These are phyloP conservation scores for Dendrocopos noguchii DNA, from an alignment of 2,113 vertebrate genomes.

Conservation along the genomic window DNA sequence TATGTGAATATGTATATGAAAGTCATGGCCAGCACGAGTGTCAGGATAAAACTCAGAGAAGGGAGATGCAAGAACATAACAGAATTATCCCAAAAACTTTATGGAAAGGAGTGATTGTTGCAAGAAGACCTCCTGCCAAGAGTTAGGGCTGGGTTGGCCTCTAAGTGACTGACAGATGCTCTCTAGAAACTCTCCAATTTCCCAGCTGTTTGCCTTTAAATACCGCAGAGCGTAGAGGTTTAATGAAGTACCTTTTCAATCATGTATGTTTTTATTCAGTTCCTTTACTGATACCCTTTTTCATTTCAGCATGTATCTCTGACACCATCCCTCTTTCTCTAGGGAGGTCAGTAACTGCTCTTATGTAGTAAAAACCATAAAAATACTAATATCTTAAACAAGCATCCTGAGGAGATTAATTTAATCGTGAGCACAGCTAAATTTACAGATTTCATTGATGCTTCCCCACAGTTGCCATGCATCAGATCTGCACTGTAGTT, in stretches of 20 bases:
- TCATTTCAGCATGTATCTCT: neutral
- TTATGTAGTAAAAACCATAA: neutral
- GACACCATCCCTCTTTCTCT: neutral
- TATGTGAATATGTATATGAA: neutral
- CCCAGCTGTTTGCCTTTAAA: neutral
- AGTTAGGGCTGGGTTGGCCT: too few species aligned
- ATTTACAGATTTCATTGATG: neutral
- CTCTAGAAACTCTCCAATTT: neutral
- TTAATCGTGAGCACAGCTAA: neutral
- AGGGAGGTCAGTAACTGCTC: neutral
- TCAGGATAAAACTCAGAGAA: neutral
- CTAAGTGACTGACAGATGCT: too few species aligned
- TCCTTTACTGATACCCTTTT: neutral
- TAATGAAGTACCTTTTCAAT: neutral
- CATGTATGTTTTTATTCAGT: neutral
- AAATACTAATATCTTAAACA: neutral
- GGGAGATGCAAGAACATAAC: neutral
- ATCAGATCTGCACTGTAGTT: neutral
- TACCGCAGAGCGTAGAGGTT: neutral
- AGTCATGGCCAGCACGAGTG: rapidly evolving
- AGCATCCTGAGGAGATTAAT: neutral
- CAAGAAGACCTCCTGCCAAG: neutral
- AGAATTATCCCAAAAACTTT: neutral
- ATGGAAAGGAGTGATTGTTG: neutral
- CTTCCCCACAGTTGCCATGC: neutral